Conservation (phyloP, 2,797 vertebrate genomes). For the Botia kubotai region DNA sequence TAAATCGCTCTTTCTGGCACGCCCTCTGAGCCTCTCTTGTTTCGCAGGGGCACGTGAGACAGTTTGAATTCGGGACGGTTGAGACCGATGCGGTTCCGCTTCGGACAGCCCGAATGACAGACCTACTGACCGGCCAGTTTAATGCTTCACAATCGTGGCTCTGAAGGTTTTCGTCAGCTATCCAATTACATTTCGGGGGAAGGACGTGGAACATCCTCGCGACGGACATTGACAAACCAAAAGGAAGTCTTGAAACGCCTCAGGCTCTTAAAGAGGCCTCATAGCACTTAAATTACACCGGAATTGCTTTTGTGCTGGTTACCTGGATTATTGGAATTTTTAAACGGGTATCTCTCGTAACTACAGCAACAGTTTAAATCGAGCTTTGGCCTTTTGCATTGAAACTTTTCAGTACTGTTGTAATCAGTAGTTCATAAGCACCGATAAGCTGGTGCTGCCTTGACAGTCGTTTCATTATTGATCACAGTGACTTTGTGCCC, state of each 20-base stretch:
- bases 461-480: not conserved
- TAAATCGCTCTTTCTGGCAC: slow-evolving; percentile 72
- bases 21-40: slow-evolving; percentile 73
- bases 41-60: slow-evolving; percentile 74
- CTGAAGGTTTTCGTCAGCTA: slow-evolving; percentile 58
- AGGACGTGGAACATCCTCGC: slow-evolving; percentile 75
- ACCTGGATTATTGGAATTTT: slow-evolving; percentile 27
- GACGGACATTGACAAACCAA: slow-evolving; percentile 67
- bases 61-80: slow-evolving; percentile 64
- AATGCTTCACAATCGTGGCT: slow-evolving; percentile 31
- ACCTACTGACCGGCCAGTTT: slow-evolving; percentile 3
- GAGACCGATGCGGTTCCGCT: slow-evolving; percentile 58
- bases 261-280: slow-evolving; percentile 64
- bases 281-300: not conserved
- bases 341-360: not conserved
- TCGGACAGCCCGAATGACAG: slow-evolving; percentile 40
- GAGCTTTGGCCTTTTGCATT: slow-evolving; percentile 15
- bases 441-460: not conserved
- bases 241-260: slow-evolving; percentile 67
- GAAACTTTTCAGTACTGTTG: slow-evolving; percentile 22
- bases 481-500: not conserved
- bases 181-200: slow-evolving; percentile 63
- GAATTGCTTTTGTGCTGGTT: not conserved
- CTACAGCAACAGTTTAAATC: not conserved
- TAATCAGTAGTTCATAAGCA: not conserved